Evolutionary conservation across 2,888 invertebrate genomes (phyloP).

Genomic region (Bursaphelenchus okinawaensis): DNA sequence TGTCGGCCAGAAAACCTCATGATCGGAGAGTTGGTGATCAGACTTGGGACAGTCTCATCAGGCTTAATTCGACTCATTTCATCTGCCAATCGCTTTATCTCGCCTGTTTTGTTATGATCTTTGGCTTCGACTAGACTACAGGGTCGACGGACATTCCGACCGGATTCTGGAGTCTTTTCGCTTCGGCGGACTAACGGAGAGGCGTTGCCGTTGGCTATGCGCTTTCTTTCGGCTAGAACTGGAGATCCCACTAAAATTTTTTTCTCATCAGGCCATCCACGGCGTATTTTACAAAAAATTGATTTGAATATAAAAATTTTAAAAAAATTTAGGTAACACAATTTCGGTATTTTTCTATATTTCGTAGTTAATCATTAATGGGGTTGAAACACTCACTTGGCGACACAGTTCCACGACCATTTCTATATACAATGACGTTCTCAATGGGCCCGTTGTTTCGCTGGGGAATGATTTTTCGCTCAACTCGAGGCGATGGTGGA

Average conservation of each 20-base stretch:
- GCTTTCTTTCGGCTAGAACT: constrained; percentile 15
- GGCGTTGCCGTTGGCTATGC: constrained; percentile 9
- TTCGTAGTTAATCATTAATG: not conserved
- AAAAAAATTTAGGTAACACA: no score
- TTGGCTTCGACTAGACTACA: constrained; percentile 15
- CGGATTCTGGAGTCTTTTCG: not conserved
- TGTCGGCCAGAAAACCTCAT: constrained; percentile 9
- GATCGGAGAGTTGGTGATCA: not conserved
- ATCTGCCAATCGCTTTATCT: constrained; percentile 7
- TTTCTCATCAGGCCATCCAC: not conserved
- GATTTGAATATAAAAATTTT: no score
- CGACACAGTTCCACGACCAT: constrained; percentile 28
- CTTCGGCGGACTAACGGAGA: constrained; percentile 15
- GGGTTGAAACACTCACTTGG: constrained; percentile 22
- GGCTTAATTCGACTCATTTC: constrained; percentile 13
- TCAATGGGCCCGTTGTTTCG: not conserved
- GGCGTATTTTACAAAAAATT: no score
- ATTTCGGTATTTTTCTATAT: no score
- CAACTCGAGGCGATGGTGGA: not conserved
- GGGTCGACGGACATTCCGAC: constrained; percentile 5
- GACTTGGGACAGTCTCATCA: not conserved
- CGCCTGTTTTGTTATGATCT: constrained; percentile 3
- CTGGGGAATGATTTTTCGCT: not conserved
- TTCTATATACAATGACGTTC: constrained; percentile 27
- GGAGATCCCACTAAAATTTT: constrained; percentile 24